These are phyloP conservation scores for Lithobates sylvaticus DNA, from an alignment of 2,797 vertebrate species.

Conservation along the genomic window DNA sequence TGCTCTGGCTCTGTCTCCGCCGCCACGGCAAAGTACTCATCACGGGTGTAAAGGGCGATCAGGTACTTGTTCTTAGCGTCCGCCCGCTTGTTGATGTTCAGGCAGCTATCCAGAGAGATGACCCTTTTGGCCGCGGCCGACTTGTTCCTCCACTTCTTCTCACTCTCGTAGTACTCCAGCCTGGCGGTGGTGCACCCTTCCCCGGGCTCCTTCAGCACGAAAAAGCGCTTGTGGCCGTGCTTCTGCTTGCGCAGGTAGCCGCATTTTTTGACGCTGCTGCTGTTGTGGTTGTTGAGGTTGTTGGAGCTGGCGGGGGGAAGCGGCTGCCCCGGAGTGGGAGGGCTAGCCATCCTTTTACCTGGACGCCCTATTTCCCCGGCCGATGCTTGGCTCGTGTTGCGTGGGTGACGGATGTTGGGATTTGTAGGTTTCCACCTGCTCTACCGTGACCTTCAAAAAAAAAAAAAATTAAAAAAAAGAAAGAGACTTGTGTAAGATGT, in stretches of 20 bases:
- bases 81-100: conserved; percentile 95
- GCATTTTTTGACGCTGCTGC: conserved; percentile 86
- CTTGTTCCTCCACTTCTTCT: conserved; percentile 99
- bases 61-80: conserved; percentile 97
- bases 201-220: conserved; percentile 86
- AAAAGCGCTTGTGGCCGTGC: conserved; percentile 96
- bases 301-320: conserved; percentile 72
- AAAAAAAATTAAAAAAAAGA: not conserved
- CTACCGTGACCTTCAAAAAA: conserved; percentile 35
- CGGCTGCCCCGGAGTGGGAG: conserved; percentile 75
- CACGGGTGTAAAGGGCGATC: conserved; percentile 95
- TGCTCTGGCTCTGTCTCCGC: conserved; percentile 94
- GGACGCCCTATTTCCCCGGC: conserved; percentile 52
- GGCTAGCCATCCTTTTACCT: conserved; percentile 88
- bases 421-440: conserved; percentile 62
- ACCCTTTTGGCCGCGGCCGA: conserved; percentile 90
- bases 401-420: conserved; percentile 62
- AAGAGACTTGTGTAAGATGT: not conserved
- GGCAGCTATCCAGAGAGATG: conserved; percentile 91
- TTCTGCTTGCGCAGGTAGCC: conserved; percentile 96
- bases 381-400: conserved; percentile 48
- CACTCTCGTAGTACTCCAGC: conserved; percentile 97
- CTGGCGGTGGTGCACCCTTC: conserved; percentile 84
- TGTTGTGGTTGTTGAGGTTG: conserved; percentile 77
- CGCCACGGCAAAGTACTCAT: conserved; percentile 96